Percentiles rank a stretch among this genome's conserved stretches.
These are phyloP conservation scores for Misgurnus mizolepis DNA, from an alignment of 2,113 vertebrate species.

Conservation along the genomic window DNA sequence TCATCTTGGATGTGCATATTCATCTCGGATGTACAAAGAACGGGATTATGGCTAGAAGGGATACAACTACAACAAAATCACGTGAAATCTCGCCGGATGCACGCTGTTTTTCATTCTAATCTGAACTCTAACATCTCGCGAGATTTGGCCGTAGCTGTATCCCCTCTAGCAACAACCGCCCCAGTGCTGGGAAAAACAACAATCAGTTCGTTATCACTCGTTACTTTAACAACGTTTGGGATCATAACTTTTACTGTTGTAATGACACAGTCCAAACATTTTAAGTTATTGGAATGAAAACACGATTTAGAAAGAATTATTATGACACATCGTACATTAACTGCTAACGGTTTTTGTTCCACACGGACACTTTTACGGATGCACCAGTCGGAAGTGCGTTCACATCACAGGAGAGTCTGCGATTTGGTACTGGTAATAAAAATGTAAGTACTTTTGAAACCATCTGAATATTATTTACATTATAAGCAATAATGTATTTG, in stretches of 20 bases:
- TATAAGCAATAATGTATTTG: background rate
- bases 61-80: too few relatives aligned
- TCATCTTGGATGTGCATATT: too few relatives aligned
- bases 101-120: too few relatives aligned
- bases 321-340: background rate
- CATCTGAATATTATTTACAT: background rate
- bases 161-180: too few relatives aligned
- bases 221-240: background rate
- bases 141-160: too few relatives aligned
- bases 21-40: too few relatives aligned
- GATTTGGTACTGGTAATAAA: background rate
- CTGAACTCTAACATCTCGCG: too few relatives aligned
- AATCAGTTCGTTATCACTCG: background rate
- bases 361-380: conserved; percentile 11
- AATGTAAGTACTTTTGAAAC: background rate
- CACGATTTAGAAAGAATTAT: background rate
- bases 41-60: too few relatives aligned
- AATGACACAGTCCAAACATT: background rate
- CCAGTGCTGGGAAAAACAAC: background rate
- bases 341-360: background rate
- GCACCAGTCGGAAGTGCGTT: conserved; percentile 32
- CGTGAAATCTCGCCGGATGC: too few relatives aligned
- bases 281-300: background rate
- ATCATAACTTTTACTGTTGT: too few relatives aligned
- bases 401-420: background rate